Evolutionary conservation across 2,113 vertebrate species (phyloP), one percentile per base, ranked within the genome.

Genomic region (Gambusia affinis): DNA sequence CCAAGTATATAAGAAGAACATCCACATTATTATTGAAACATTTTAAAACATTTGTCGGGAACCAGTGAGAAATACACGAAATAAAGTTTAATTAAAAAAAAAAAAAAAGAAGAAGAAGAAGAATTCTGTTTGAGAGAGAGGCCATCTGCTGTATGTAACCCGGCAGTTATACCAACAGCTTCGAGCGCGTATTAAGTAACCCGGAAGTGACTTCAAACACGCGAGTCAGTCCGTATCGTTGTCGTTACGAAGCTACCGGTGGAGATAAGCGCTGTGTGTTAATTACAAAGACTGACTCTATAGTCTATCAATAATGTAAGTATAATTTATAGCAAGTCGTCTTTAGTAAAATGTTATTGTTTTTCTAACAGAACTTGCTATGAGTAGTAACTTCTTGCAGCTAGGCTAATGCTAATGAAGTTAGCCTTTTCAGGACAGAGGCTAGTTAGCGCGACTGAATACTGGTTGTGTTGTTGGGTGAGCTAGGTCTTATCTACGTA

Each of bases 191-290:
- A 14, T 11, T 24, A 0, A 2, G 4, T 39, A 3, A 86, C 72
- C 90, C 89, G 92, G 92, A 93, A 88, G 89, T 83, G 72, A 42
- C 10, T 37, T 0, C 0, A 0, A 73, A n/a, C 87, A 88, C 83
- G 77, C 84, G 72, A 70, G 44, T 27, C 4, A 4, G 10, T 17
- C 4, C 8, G 29, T 63, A 14, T 72, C 90, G 86, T 89, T 78
- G 29, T 0, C 2, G 0, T 67, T 3, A 86, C 87, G 76, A 68
- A 80, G 60, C 2, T 1, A 0, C 2, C 24, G 29, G 64, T 54
- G 60, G 12, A 73, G 8, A 37, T 6, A 37, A 75, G 54, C 12
- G 0, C 31, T 1, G 10, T 17, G 10, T 17, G 29, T 11, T 1
- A 15, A 22, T 30, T 47, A 6, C 51, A 3, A 4, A 42, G 12